Conservation (phyloP, 2,888 invertebrate genomes). For the Thymelicus sylvestris region DNA sequence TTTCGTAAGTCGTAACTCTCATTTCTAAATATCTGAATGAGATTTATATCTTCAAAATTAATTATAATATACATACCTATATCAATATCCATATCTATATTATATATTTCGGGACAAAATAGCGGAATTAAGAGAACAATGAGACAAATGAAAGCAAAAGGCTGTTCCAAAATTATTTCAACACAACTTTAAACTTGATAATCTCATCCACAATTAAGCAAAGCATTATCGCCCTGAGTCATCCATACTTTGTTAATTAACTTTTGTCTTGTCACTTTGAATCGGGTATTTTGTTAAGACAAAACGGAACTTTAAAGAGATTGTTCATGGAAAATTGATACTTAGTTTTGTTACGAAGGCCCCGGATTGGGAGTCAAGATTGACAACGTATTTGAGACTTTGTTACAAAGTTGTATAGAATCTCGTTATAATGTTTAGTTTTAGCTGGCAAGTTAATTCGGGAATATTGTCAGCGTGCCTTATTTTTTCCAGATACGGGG, state of each 20-base stretch:
- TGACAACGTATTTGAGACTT: background rate
- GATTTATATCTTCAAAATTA: too few species aligned
- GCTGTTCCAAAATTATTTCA: slow-evolving; percentile 59
- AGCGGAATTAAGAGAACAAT: slow-evolving; percentile 68
- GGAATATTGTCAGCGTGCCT: background rate
- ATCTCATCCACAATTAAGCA: slow-evolving; percentile 56
- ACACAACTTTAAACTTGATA: slow-evolving; percentile 42
- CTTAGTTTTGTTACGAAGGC: background rate
- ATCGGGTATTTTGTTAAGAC: slow-evolving; percentile 10
- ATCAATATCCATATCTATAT: background rate
- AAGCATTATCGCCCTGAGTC: slow-evolving; percentile 15
- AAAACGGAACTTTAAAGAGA: slow-evolving; percentile 8
- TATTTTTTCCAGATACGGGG: background rate
- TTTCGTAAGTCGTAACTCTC: too few species aligned
- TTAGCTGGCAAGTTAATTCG: background rate
- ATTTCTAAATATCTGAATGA: too few species aligned
- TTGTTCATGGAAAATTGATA: slow-evolving; percentile 1
- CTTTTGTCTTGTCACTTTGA: slow-evolving; percentile 22
- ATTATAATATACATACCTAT: too few species aligned
- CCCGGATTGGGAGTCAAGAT: background rate
- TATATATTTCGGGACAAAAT: slow-evolving; percentile 46
- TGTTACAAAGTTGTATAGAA: background rate
- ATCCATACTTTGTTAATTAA: slow-evolving; percentile 17
- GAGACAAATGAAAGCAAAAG: slow-evolving; percentile 71
- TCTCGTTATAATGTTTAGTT: background rate